Evolutionary conservation across 1,140 invertebrate genomes (phyloP), one percentile per base, ranked within the genome.

Genomic region (Dreissena polymorpha): DNA sequence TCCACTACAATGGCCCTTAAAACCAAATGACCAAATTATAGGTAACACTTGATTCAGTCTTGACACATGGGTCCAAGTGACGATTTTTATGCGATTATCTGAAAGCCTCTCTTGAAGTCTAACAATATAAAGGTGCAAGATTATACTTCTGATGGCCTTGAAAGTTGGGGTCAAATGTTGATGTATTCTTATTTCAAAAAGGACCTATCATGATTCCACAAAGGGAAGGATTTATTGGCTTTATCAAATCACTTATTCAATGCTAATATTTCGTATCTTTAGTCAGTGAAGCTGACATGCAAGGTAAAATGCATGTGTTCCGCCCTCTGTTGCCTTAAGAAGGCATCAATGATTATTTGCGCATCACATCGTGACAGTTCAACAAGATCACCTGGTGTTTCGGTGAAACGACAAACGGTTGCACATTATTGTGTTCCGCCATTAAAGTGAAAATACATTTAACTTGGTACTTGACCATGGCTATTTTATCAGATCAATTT

Each of bases 21-120:
- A 39, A 82, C 67, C 29, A 82, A 74, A 82, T 82, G 79, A 82
- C 79, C 79, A 82, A 82, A 82, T 82, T 82, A 82, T 72, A 82
- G 79, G 79, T 82, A 82, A 82, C 79, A 25, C 14, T 72, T 3
- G 29, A 73, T 72, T 14, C 50, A 72, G 64, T 63, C 25, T n/a
- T 82, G 79, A 82, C 79, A 82, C 79, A n/a, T 68, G 63, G 27
- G 67, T 74, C 51, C 39, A 49, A 82, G 67, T 82, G 29, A 65
- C 51, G 29, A 50, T 55, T n/a, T 51, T 81, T 74, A 63, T 65
- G 50, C 71, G 71, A 73, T 53, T 49, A 25, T 74, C 74, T 13
- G 53, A 23, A 60, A 64, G 55, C 39, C 8, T 21, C 57, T 63
- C 70, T 74, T 53, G 49, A 64, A n/a, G 60, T 67, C 74, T 53